Evolutionary conservation across 2,888 invertebrate genomes (phyloP).

Genomic region (Hermaeophaga mercurialis): DNA sequence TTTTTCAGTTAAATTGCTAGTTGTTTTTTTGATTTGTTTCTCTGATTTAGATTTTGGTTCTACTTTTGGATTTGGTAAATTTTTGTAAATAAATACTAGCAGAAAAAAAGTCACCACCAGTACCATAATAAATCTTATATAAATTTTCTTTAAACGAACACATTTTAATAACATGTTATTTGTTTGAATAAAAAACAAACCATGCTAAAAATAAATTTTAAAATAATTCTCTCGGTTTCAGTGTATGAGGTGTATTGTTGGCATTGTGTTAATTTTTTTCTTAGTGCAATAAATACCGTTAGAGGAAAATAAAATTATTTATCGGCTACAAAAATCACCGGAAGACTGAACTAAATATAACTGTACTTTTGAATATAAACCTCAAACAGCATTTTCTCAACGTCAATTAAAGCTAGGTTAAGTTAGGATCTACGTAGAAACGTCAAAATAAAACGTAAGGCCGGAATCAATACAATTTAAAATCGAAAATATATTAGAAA

Average conservation of each 20-base stretch:
- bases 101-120: slow-evolving; percentile 22
- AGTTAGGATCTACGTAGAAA: not conserved
- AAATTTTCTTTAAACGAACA: slow-evolving; percentile 42
- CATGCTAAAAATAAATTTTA: not conserved
- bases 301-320: slow-evolving; percentile 4
- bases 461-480: no score
- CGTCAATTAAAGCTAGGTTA: slow-evolving; percentile 19
- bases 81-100: slow-evolving; percentile 25
- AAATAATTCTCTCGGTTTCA: not conserved
- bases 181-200: not conserved
- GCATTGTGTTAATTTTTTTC: slow-evolving; percentile 25
- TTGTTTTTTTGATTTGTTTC: slow-evolving; percentile 22
- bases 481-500: no score
- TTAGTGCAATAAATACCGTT: slow-evolving; percentile 11
- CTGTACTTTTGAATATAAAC: slow-evolving; percentile 17
- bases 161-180: slow-evolving; percentile 45
- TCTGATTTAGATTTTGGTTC: slow-evolving; percentile 11
- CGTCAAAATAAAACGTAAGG: no score
- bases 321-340: slow-evolving; percentile 7
- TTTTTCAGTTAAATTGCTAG: slow-evolving; percentile 30
- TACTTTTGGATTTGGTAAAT: slow-evolving; percentile 19
- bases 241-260: slow-evolving; percentile 14
- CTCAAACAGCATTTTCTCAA: slow-evolving; percentile 11
- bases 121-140: slow-evolving; percentile 38
- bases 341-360: slow-evolving; percentile 15